Evolutionary conservation across 2,888 invertebrate genomes (phyloP).

Genomic region (Criorhina ranunculi): DNA sequence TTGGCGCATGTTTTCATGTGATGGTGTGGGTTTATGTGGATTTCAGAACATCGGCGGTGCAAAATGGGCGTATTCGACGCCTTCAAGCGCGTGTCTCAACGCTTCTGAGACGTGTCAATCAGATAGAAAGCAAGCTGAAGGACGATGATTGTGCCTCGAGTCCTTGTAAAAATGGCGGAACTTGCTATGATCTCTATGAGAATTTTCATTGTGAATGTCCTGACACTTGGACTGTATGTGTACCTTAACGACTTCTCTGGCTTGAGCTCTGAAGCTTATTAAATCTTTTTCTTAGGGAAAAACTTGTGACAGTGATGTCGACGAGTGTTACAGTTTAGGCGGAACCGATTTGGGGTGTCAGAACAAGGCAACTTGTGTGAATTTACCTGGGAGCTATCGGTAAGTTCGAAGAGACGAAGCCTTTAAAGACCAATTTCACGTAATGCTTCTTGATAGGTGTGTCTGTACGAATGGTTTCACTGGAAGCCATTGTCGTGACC

Average conservation of each 20-base stretch:
- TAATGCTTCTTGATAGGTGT: slow-evolving; percentile 86
- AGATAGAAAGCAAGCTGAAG: slow-evolving; percentile 71
- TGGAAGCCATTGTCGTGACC: slow-evolving; percentile 92
- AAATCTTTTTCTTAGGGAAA: slow-evolving; percentile 85
- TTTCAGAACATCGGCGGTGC: slow-evolving; percentile 26
- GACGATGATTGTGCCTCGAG: slow-evolving; percentile 84
- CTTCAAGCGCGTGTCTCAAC: slow-evolving; percentile 78
- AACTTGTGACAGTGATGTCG: slow-evolving; percentile 92
- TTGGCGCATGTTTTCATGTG: background rate
- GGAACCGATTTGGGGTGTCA: slow-evolving; percentile 96
- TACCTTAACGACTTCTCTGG: background rate
- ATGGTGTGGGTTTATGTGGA: background rate
- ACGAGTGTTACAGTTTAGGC: slow-evolving; percentile 92
- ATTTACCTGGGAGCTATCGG: slow-evolving; percentile 92
- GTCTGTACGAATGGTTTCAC: slow-evolving; percentile 90
- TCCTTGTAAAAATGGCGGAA: slow-evolving; percentile 94
- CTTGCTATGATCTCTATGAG: slow-evolving; percentile 90
- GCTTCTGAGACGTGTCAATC: slow-evolving; percentile 61
- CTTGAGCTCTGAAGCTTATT: background rate
- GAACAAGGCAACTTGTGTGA: slow-evolving; percentile 93
- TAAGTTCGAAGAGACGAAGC: slow-evolving; percentile 81
- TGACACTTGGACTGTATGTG: slow-evolving; percentile 87
- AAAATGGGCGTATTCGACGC: slow-evolving; percentile 70
- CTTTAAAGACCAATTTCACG: background rate
- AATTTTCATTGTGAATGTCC: slow-evolving; percentile 91